Evolutionary conservation across 1,140 invertebrate species (phyloP).

Genomic region (Zaprionus davidi): DNA sequence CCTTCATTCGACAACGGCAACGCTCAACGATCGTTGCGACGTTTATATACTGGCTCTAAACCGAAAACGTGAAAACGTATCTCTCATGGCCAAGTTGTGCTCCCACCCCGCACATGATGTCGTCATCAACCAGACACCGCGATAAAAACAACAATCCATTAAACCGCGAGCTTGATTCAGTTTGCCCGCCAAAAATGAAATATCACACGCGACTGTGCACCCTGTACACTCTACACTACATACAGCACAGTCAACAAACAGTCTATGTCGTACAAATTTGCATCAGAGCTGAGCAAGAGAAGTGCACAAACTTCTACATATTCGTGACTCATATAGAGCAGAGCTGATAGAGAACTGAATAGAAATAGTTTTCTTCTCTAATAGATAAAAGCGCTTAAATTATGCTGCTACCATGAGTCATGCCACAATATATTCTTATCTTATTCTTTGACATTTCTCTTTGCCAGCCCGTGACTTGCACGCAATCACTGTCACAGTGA

Average conservation of each 20-base stretch:
- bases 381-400: not conserved
- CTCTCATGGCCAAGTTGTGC: constrained; percentile 39
- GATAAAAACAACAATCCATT: constrained; percentile 17
- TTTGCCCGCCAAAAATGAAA: constrained; percentile 43
- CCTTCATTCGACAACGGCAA: constrained; percentile 52
- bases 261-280: not conserved
- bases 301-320: not conserved
- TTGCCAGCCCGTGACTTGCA: not conserved
- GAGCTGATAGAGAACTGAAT: not conserved
- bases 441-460: not conserved
- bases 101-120: constrained; percentile 44
- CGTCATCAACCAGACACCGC: constrained; percentile 53
- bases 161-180: constrained; percentile 43
- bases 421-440: no score
- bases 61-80: constrained; percentile 46
- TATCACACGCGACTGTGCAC: constrained; percentile 7
- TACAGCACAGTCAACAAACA: not conserved
- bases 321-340: constrained; percentile 5
- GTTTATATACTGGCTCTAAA: constrained; percentile 34
- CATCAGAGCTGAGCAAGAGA: constrained; percentile 15
- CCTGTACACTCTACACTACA: constrained; percentile 9
- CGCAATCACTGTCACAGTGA: constrained; percentile 11
- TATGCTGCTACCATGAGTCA: not conserved
- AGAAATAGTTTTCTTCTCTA: not conserved
- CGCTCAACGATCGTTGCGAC: constrained; percentile 16